Evolutionary conservation across 1,140 invertebrate species (phyloP).

Genomic region (Achatina immaculata): DNA sequence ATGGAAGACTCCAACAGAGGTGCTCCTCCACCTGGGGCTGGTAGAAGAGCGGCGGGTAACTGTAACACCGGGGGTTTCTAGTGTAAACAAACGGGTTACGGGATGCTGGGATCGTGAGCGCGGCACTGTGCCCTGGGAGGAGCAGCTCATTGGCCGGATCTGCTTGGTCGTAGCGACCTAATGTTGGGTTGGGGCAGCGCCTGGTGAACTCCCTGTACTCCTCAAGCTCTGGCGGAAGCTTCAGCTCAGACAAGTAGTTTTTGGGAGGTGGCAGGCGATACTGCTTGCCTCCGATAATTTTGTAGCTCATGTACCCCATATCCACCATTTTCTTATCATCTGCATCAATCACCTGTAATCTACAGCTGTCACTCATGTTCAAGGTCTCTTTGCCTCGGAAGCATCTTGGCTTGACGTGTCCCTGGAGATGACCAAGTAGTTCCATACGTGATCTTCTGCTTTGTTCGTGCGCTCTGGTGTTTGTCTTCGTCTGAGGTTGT

Average conservation of each 20-base stretch:
- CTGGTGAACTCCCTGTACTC: conserved; percentile 30
- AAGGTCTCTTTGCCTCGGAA: background rate
- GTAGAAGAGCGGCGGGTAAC: background rate
- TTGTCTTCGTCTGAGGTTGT: background rate
- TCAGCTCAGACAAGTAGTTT: background rate
- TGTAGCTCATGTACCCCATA: conserved; percentile 15
- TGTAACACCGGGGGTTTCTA: conserved; percentile 9
- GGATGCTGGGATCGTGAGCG: background rate
- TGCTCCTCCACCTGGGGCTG: background rate
- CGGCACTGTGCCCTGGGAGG: background rate
- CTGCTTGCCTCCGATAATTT: conserved; percentile 18
- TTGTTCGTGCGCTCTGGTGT: background rate
- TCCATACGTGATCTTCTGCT: background rate
- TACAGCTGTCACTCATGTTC: background rate
- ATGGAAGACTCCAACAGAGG: conserved; percentile 9
- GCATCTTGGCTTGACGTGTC: background rate
- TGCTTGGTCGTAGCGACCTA: conserved; percentile 17
- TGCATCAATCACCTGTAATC: background rate
- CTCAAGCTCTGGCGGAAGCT: conserved; percentile 9
- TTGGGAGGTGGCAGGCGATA: background rate
- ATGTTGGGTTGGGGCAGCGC: conserved; percentile 13
- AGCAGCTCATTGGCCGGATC: conserved; percentile 27
- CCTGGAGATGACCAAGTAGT: background rate
- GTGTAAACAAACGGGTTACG: background rate
- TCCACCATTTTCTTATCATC: background rate